Percentiles rank a stretch among this genome's conserved stretches.
Conservation (phyloP, 2,888 invertebrate genomes). For the Apomyelois bistriatella region DNA sequence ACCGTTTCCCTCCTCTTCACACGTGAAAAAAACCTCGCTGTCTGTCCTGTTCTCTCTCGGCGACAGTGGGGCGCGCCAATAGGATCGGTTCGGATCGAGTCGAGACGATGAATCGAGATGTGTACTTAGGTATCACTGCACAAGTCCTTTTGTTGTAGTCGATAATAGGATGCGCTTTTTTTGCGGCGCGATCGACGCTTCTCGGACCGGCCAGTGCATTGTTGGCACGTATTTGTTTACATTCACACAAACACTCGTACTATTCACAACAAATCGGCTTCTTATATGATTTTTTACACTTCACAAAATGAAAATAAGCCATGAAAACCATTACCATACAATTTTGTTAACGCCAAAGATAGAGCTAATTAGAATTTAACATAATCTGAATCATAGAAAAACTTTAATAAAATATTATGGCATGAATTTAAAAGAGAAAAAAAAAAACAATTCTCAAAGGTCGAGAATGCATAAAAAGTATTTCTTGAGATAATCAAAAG, state of each 20-base stretch:
- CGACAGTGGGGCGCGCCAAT: conserved; percentile 79
- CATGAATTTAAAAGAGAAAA: not conserved
- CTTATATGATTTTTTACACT: conserved; percentile 16
- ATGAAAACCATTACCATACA: not conserved
- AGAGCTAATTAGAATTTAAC: not conserved
- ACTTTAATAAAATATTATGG: not conserved
- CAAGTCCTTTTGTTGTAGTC: conserved; percentile 79
- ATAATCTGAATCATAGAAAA: not conserved
- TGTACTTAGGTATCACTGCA: conserved; percentile 80
- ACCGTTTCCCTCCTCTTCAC: conserved; percentile 73
- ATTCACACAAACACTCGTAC: conserved; percentile 30
- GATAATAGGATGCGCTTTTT: conserved; percentile 80
- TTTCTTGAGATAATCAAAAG: conserved; percentile 61
- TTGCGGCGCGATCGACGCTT: conserved; percentile 66
- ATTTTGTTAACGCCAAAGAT: not conserved
- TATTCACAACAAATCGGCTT: conserved; percentile 32
- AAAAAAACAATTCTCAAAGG: not conserved
- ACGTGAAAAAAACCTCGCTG: conserved; percentile 37
- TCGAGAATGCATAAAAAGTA: conserved; percentile 20
- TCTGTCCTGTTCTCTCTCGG: conserved; percentile 62
- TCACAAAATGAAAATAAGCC: not conserved
- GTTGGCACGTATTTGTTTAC: conserved; percentile 51
- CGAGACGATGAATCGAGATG: conserved; percentile 80
- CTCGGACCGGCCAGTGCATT: conserved; percentile 37
- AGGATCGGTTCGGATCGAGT: conserved; percentile 77